Base-by-base conservation (phyloP, 2,888 invertebrate genomes). In the Synanthedon andrenaeformis region DNA sequence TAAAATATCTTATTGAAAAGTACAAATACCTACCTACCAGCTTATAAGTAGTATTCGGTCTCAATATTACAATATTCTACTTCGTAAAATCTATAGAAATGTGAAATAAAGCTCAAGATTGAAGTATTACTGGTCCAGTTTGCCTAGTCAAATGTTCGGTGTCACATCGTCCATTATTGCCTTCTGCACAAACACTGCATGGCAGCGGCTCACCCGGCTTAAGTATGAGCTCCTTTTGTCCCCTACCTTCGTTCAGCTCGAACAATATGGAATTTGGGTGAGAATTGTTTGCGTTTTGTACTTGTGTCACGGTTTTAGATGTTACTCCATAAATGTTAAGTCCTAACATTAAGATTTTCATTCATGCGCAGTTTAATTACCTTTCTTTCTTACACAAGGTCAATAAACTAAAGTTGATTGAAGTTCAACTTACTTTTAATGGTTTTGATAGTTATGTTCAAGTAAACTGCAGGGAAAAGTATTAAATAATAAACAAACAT, bases 141-240 rank as follows among this genome's bases (percentile, higher is more conserved):
- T 78, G 76, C 78, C 70, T 80, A 82, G 81, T 81, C 83, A 79
- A 83, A 83, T 82, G 81, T 70, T 65, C 63, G 65, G 60, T 69
- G 71, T 71, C 74, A 80, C 81, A 78, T 67, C 64, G 70, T 64
- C 79, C 78, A 76, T 83, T 84, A 85, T 86, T 86, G 83, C 80
- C 76, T 79, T 70, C 74, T 68, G 74, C 67, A 69, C 83, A 85
- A 86, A 84, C 82, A 84, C 76, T 70, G 71, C 69, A 70, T 69
- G 59, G 59, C 63, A 67, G 45, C 19, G 10, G 70, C 74, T 74
- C 71, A 69, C 72, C 66, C 62, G 60, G 68, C 70, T 75, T 76
- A 74, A 74, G 70, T 64, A 65, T 62, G 62, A 60, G 64, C 62
- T 60, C 64, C 66, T 70, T 72, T 35, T 72, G 72, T 71, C 60